phyloP scores from a whole-genome alignment of 2,888 invertebrate species.

The Acanthosepion pharaonis region DNA sequence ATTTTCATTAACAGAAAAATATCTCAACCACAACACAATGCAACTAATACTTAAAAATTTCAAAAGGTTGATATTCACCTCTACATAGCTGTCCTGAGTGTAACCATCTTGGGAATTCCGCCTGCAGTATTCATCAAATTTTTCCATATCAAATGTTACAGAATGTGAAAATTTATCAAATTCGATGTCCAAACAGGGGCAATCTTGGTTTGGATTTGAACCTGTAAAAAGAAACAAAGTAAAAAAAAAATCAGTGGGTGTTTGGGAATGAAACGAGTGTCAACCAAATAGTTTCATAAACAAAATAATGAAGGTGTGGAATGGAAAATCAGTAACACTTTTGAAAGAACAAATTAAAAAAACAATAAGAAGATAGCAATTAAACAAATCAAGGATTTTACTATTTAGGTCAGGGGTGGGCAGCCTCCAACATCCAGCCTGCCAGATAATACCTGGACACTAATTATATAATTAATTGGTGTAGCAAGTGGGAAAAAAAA shows the following conservation, averaged over 20 bases:
- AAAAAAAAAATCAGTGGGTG: background rate
- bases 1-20: background rate
- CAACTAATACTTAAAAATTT: background rate
- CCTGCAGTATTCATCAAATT: slow-evolving; percentile 40
- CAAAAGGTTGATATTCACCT: background rate
- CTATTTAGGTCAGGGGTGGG: too few relatives aligned
- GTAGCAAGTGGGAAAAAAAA: too few relatives aligned
- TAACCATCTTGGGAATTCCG: slow-evolving; percentile 40
- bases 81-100: slow-evolving; percentile 34
- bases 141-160: slow-evolving; percentile 69
- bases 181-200: slow-evolving; percentile 76
- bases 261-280: too few relatives aligned
- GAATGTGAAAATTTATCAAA: slow-evolving; percentile 75
- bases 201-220: slow-evolving; percentile 76
- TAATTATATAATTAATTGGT: too few relatives aligned
- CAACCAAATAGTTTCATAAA: too few relatives aligned
- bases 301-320: too few relatives aligned
- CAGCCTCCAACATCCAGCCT: too few relatives aligned
- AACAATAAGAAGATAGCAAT: too few relatives aligned
- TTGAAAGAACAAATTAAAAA: too few relatives aligned
- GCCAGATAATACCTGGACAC: too few relatives aligned
- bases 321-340: too few relatives aligned
- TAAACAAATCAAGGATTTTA: too few relatives aligned
- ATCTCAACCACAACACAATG: background rate
- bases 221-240: slow-evolving; percentile 59